These are phyloP conservation scores for Portunus trituberculatus DNA, from an alignment of 1,140 invertebrate species.

Conservation along the genomic window DNA sequence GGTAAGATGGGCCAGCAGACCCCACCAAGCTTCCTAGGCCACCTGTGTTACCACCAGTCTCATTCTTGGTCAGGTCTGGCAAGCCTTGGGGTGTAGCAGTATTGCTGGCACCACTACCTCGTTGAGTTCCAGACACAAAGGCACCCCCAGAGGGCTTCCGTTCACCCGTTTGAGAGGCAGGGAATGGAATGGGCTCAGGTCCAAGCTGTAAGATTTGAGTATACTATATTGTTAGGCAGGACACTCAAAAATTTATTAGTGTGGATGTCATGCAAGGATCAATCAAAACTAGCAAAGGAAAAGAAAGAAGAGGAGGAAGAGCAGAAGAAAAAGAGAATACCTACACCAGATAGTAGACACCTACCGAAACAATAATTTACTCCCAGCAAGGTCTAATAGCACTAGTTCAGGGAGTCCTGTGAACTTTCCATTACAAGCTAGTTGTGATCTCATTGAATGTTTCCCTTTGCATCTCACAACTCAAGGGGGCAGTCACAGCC, in stretches of 20 bases:
- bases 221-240: constrained; percentile 73
- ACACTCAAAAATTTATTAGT: not conserved
- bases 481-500: too few species aligned
- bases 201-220: constrained; percentile 75
- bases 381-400: too few species aligned
- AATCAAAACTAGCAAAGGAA: not conserved
- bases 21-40: constrained; percentile 73
- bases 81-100: constrained; percentile 68
- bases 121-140: constrained; percentile 65
- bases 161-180: constrained; percentile 78
- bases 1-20: constrained; percentile 70
- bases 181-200: constrained; percentile 79
- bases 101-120: constrained; percentile 67
- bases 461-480: too few species aligned
- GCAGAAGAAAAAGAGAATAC: too few species aligned
- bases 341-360: too few species aligned
- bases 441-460: too few species aligned
- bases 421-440: too few species aligned
- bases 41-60: constrained; percentile 69
- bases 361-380: too few species aligned
- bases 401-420: too few species aligned
- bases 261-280: not conserved
- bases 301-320: not conserved
- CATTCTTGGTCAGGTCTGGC: constrained; percentile 67
- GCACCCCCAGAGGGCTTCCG: constrained; percentile 68